Evolutionary conservation across 2,797 vertebrate genomes (phyloP), one percentile per base, ranked within the genome.

Genomic region (Falco rusticolus): DNA sequence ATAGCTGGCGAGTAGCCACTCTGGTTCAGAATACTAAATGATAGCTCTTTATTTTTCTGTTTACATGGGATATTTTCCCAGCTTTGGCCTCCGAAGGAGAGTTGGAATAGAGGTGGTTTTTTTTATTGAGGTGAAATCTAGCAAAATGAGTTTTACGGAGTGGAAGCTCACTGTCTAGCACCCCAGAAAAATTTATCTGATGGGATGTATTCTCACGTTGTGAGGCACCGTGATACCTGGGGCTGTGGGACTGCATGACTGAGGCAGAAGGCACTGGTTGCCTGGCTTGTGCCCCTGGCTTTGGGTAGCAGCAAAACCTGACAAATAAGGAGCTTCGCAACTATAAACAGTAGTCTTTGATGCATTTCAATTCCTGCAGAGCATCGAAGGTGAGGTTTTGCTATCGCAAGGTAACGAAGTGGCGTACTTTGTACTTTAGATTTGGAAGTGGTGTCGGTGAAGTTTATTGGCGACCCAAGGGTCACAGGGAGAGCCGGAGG

Each of bases 1-100:
- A 39, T 31, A 87, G 76, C 59, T 89, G 87, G 56, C 53, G 5
- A 75, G 76, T 28, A 86, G 90, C 74, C 82, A 96, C 51, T 37
- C 64, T 89, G 25, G 25, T 82, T 81, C 84, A 84, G 80, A 93
- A 77, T 79, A 41, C 81, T 89, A 45, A 96, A 94, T 9, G 39
- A 39, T 61, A 94, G 29, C 53, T 78, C 83, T 89, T 78, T 76
- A 60, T 93, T 96, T 96, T 91, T 87, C 61, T 54, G 16, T 91
- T 94, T 86, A 21, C 7, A 5, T 69, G 89, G 84, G 86, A 20
- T 94, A 20, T 89, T 87, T 91, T 83, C 82, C 51, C 69, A 85
- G 39, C 31, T 85, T 25, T 75, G 70, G 28, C 64, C 60, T 93
- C 59, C 4, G 5, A 37, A 94, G 65, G 34, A 71, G 60, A 54